Conservation (phyloP, 2,113 vertebrate genomes). For the Numida meleagris region DNA sequence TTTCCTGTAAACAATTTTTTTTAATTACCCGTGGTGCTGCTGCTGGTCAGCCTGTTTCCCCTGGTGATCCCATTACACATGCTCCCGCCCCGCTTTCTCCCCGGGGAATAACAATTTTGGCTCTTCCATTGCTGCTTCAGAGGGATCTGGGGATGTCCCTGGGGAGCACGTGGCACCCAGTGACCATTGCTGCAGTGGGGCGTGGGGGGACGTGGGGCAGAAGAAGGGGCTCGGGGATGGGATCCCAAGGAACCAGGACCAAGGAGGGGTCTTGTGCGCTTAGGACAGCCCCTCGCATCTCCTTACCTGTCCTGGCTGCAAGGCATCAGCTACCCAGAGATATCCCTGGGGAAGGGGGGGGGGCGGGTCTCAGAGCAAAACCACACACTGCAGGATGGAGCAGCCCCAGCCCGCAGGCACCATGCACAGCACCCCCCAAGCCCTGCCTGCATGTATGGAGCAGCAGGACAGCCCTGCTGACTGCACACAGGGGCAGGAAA, state of each 20-base stretch:
- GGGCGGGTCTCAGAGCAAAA: neutral
- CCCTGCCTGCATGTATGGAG: neutral
- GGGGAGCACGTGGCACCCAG: neutral
- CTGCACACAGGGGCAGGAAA: neutral
- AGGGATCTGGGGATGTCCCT: neutral
- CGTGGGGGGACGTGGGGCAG: neutral
- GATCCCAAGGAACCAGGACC: neutral
- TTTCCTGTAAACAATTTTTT: neutral
- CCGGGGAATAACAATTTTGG: neutral
- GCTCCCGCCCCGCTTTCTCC: neutral
- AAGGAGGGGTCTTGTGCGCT: neutral
- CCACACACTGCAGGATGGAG: neutral
- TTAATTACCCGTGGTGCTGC: neutral
- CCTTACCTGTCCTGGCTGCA: neutral
- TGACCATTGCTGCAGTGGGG: neutral
- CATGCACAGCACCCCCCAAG: too few species aligned
- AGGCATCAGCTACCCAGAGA: neutral
- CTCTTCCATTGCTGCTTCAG: neutral
- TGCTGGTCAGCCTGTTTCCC: neutral
- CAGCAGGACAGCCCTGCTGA: neutral
- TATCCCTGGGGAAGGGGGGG: neutral
- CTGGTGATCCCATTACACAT: rapidly evolving
- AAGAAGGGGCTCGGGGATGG: neutral
- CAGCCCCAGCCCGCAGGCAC: neutral
- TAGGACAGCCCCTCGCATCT: neutral